A percentile compares a stretch with the other conserved stretches of the same genome.
These are phyloP conservation scores for Pangasius larnaudii DNA, from an alignment of 2,797 vertebrate genomes.

Conservation along the genomic window DNA sequence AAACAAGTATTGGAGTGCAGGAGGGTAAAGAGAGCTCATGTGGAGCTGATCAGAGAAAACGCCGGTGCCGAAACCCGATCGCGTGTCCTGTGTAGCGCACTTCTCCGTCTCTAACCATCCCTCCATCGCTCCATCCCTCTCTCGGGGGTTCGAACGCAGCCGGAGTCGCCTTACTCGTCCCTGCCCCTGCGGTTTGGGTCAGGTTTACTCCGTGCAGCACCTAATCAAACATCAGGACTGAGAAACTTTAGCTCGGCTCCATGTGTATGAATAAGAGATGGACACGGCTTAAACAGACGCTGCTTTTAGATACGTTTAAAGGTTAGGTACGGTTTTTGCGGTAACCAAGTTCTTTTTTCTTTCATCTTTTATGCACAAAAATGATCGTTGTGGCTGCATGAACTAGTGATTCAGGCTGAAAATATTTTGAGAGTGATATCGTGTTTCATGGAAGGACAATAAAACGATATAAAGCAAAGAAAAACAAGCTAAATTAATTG, in stretches of 20 bases:
- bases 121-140: conserved; percentile 15
- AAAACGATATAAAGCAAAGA: not conserved
- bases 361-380: conserved; percentile 28
- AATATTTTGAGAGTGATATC: not conserved
- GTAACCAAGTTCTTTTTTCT: not conserved
- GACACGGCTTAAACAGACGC: conserved; percentile 36
- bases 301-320: conserved; percentile 18
- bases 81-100: conserved; percentile 32
- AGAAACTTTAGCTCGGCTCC: conserved; percentile 56
- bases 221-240: conserved; percentile 43
- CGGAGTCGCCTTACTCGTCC: conserved; percentile 52
- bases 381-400: not conserved
- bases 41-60: conserved; percentile 47
- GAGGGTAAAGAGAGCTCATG: conserved; percentile 34
- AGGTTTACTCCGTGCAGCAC: conserved; percentile 43
- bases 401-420: conserved; percentile 8
- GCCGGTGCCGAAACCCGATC: conserved; percentile 49
- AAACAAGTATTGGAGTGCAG: conserved; percentile 44
- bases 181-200: conserved; percentile 51
- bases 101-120: conserved; percentile 41
- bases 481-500: conserved; percentile 7
- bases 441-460: not conserved
- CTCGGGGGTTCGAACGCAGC: not conserved
- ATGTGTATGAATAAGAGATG: conserved; percentile 51
- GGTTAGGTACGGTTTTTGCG: not conserved